phyloP scores from a whole-genome alignment of 2,113 vertebrate genomes.

The Alosa alosa region DNA sequence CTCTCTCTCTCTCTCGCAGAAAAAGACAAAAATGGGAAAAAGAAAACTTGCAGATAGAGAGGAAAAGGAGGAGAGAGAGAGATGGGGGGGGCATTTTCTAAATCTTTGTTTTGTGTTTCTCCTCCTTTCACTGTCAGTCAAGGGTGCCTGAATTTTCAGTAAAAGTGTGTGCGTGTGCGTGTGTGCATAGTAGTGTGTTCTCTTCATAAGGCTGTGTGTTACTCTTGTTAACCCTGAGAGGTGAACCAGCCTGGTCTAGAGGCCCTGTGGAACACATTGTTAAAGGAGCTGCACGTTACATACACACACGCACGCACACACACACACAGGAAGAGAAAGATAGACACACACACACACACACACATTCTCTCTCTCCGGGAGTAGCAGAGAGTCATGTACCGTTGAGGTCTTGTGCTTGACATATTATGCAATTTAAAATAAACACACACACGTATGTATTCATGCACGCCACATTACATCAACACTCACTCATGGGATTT shows the following conservation, averaged over 20 bases:
- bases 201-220: background rate
- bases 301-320: background rate
- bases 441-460: background rate
- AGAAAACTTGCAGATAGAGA: background rate
- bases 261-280: background rate
- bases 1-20: slow-evolving; percentile 9
- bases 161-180: background rate
- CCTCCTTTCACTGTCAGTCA: no score
- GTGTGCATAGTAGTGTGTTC: background rate
- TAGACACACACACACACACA: background rate
- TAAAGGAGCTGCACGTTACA: background rate
- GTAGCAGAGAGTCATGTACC: background rate
- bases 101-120: background rate
- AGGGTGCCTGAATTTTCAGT: background rate
- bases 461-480: background rate
- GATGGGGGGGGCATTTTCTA: background rate
- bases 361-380: background rate
- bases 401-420: background rate
- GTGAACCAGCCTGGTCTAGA: background rate
- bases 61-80: background rate
- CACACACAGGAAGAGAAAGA: background rate
- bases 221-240: background rate
- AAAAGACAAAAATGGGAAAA: background rate
- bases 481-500: background rate
- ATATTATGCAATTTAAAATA: background rate